These are phyloP conservation scores for Malacosoma neustria DNA, from an alignment of 2,888 invertebrate species.

Conservation along the genomic window DNA sequence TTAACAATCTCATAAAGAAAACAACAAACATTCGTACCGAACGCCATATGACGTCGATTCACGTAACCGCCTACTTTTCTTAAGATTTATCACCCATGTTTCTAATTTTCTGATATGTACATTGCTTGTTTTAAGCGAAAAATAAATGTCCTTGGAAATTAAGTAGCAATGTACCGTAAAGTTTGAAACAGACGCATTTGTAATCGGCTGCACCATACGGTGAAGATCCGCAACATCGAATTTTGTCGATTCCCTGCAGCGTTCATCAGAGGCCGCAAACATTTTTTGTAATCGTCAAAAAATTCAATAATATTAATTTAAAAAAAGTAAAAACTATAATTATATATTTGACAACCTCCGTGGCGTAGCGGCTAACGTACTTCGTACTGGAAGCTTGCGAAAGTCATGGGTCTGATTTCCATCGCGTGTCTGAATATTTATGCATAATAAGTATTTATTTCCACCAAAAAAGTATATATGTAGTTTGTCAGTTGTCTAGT, in stretches of 20 bases:
- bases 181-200: constrained; percentile 28
- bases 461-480: too few species aligned
- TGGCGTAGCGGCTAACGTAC: too few species aligned
- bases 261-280: constrained; percentile 35
- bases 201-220: constrained; percentile 38
- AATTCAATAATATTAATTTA: too few species aligned
- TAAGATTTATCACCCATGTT: constrained; percentile 46
- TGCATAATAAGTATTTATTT: too few species aligned
- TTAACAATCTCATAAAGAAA: constrained; percentile 58
- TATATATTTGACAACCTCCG: too few species aligned
- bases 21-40: constrained; percentile 53
- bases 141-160: constrained; percentile 4
- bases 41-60: constrained; percentile 60
- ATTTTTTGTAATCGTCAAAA: constrained; percentile 22
- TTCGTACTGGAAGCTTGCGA: too few species aligned
- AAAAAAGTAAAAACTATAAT: too few species aligned
- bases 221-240: constrained; percentile 46
- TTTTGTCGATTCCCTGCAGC: constrained; percentile 48
- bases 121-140: constrained; percentile 22
- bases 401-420: too few species aligned
- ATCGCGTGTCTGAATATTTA: too few species aligned
- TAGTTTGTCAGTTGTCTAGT: too few species aligned
- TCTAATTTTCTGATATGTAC: constrained; percentile 19
- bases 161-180: constrained; percentile 36
- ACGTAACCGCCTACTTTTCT: constrained; percentile 37